Evolutionary conservation across 2,113 vertebrate species (phyloP).

Genomic region (Chunga burmeisteri): DNA sequence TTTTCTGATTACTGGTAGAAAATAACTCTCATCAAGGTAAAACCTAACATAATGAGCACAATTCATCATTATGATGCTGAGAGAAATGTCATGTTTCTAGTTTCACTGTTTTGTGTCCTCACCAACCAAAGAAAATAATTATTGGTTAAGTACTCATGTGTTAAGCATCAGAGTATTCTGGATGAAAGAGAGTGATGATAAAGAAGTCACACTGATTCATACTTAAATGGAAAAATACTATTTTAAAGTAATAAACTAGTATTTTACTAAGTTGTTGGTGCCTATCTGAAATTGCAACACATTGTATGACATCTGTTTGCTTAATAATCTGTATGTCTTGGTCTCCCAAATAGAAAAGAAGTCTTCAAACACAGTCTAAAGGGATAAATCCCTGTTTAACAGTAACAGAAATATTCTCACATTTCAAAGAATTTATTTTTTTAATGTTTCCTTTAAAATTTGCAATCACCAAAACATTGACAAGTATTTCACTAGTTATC

Average conservation of each 20-base stretch:
- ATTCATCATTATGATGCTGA: background rate
- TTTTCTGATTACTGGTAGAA: background rate
- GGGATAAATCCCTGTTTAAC: background rate
- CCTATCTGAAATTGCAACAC: background rate
- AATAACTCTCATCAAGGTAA: background rate
- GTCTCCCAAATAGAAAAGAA: background rate
- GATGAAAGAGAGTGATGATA: background rate
- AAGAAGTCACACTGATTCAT: background rate
- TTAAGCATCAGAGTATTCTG: background rate
- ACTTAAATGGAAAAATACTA: background rate
- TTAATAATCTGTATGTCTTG: background rate
- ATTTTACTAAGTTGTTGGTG: background rate
- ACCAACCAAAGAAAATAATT: background rate
- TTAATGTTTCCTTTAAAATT: background rate
- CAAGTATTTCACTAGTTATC: background rate
- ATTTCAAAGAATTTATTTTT: background rate
- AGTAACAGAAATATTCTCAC: background rate
- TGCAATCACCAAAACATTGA: background rate
- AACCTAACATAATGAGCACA: background rate
- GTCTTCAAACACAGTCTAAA: background rate
- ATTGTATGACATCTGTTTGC: background rate
- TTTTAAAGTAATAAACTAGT: background rate
- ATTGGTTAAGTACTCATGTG: background rate
- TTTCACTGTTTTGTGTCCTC: background rate
- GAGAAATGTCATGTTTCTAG: background rate